Base-by-base conservation (phyloP, 2,888 invertebrate species). In the Synanthedon myopaeformis region DNA sequence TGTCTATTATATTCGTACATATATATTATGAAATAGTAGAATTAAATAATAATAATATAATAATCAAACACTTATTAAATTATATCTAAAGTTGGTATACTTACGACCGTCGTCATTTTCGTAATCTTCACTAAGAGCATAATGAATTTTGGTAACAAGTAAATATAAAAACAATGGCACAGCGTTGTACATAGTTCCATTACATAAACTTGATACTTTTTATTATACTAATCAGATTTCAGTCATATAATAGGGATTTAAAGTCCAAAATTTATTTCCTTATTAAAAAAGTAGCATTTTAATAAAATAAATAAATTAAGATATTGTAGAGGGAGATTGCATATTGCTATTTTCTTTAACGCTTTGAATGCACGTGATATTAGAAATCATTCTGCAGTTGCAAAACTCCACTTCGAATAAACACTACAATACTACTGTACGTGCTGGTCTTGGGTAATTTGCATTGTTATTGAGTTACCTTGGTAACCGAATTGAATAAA, bases 401-500 rank as follows among this genome's bases (percentile, higher is more conserved):
- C 2, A 35, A 35, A 35, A 35, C 14, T 14, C 45, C n/a, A 45
- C n/a, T 10, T 13, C 14, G 45, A 13, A 13, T 45, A 45, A 66
- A 68, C 58, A 60, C 57, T 54, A 59, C 69, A 72, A 69, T 67
- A 73, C 69, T 74, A 76, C 74, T 74, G 72, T 74, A 10, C 35
- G 10, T 35, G 1, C 0, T 35, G 35, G 35, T 35, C 35, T n/a
- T 35, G 10, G 2, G 35, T 3, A 67, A 28, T 65, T 64, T 54
- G 62, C 61, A 69, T 73, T 74, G 69, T 72, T 72, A 65, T 63
- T 56, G 57, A 61, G 86, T 87, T 84, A 85, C 86, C 35, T 69
- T 71, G 64, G 86, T 81, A 80, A 87, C 85, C 58, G 64, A 74
- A 73, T 86, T 78, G 69, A 85, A 84, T 78, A 74, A 35, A 70